A percentile compares a stretch with the other conserved stretches of the same genome.
Evolutionary conservation across 2,113 vertebrate species (phyloP).

Genomic region (Carassius auratus): DNA sequence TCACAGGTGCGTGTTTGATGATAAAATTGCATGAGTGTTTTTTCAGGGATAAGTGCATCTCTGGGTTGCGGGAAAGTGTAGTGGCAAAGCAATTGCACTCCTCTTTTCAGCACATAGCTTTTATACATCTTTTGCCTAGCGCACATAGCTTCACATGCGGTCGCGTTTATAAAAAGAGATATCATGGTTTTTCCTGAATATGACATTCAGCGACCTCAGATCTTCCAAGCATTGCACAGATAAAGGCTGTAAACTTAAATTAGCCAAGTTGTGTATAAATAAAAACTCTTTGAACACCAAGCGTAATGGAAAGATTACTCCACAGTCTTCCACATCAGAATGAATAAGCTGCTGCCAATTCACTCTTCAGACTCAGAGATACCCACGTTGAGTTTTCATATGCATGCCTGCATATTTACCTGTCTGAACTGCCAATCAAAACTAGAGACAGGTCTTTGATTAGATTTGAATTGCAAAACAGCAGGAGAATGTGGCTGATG

Average conservation of each 20-base stretch:
- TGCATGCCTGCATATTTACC: conserved; percentile 53
- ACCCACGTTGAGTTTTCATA: not conserved
- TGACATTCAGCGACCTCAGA: conserved; percentile 12
- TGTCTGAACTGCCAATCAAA: conserved; percentile 70
- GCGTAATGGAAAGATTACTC: not conserved
- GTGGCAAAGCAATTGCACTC: conserved; percentile 24
- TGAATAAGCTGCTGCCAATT: not conserved
- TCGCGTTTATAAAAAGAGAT: conserved; percentile 17
- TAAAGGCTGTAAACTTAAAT: not conserved
- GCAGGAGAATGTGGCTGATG: conserved; percentile 20
- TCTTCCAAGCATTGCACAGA: not conserved
- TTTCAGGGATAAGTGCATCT: conserved; percentile 53
- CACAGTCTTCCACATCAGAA: not conserved
- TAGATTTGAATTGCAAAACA: conserved; percentile 77
- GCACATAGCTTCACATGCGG: conserved; percentile 13
- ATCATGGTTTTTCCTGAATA: not conserved
- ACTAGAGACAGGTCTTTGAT: conserved; percentile 67
- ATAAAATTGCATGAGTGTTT: conserved; percentile 51
- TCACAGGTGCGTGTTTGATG: conserved; percentile 54
- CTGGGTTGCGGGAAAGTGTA: conserved; percentile 43
- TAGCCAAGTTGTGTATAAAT: conserved; percentile 10
- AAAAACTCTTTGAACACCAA: conserved; percentile 1
- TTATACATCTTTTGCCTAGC: conserved; percentile 23
- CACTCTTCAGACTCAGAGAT: conserved; percentile 7
- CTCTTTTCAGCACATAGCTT: conserved; percentile 40